These are phyloP conservation scores for Pygoscelis adeliae DNA, from an alignment of 2,113 vertebrate species.

Conservation along the genomic window DNA sequence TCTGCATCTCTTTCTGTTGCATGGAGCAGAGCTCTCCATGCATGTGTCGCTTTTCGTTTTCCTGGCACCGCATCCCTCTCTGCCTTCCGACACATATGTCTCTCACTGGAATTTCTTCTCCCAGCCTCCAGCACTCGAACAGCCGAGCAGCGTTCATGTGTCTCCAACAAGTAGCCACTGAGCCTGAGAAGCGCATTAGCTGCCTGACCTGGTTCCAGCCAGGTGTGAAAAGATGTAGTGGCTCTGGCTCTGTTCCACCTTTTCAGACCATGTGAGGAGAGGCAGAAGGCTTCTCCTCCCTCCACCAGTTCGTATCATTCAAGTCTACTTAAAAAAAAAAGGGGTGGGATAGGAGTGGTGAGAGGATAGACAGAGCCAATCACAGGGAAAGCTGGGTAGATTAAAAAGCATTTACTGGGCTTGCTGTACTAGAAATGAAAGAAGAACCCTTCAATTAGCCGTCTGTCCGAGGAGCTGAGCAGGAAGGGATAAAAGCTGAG, in stretches of 20 bases:
- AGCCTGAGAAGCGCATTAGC: slow-evolving; percentile 65
- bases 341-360: background rate
- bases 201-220: slow-evolving; percentile 77
- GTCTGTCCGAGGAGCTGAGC: background rate
- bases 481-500: slow-evolving; percentile 15
- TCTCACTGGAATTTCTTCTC: slow-evolving; percentile 31
- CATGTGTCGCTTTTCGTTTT: background rate
- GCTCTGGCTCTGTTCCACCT: slow-evolving; percentile 56
- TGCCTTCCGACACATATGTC: slow-evolving; percentile 6
- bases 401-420: slow-evolving; percentile 47
- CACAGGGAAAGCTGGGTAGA: background rate
- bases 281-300: slow-evolving; percentile 41
- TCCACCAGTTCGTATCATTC: slow-evolving; percentile 23
- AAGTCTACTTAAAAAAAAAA: background rate
- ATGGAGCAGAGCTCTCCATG: background rate
- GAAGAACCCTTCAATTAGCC: slow-evolving; percentile 19
- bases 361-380: slow-evolving; percentile 3
- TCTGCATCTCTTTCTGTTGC: background rate
- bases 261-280: slow-evolving; percentile 45
- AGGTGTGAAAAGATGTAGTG: slow-evolving; percentile 73
- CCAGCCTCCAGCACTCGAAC: slow-evolving; percentile 43
- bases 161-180: slow-evolving; percentile 61
- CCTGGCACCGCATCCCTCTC: slow-evolving; percentile 5
- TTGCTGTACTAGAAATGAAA: slow-evolving; percentile 31
- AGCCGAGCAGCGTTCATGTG: slow-evolving; percentile 20